Base-by-base conservation (phyloP, 1,140 invertebrate species). In the Apis florea region DNA sequence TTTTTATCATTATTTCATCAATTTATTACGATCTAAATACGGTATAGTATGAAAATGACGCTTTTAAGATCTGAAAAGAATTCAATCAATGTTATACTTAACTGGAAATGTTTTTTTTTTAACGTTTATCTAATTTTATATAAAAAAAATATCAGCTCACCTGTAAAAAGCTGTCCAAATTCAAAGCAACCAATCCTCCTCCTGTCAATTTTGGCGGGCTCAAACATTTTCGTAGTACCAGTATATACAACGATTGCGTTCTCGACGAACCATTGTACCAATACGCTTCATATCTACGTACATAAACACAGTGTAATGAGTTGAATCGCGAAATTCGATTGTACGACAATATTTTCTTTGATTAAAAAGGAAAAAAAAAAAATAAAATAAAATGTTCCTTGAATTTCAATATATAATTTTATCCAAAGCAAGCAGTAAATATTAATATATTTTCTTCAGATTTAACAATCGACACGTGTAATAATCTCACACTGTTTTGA, bases 161-260 rank as follows among this genome's bases (percentile, higher is more conserved):
- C 31, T 73, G 54, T 49, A 73, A 31, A 21, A 73, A 73, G 13
- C 19, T 49, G 10, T 49, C 40, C 40, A 73, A 49, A 61, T 73
- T 61, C 13, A 73, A 61, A 5, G 8, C 9, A 15, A 73, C 13
- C 10, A 73, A 0, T 59, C 56, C 56, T 19, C 71, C 56, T 9
- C 71, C 71, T 12, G 54, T 61, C 12, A 73, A 17, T 61, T 5
- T 19, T 17, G 56, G 71, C 4, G 71, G n/a, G 1, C 11, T 24
- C n/a, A 73, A 49, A 73, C 71, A 61, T 26, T 73, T 59, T 24
- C 56, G 31, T 10, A 73, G 12, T n/a, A 73, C 71, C 26, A 73
- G 5, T 19, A 61, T 0, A 6, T 73, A 73, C 5, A 73, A 49
- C 19, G 5, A 31, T 10, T 61, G 71, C 71, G 17, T 13, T 21